Percentiles rank a stretch among this genome's conserved stretches.
Conservation (phyloP, 2,797 vertebrate genomes). For the Xenopus petersii region DNA sequence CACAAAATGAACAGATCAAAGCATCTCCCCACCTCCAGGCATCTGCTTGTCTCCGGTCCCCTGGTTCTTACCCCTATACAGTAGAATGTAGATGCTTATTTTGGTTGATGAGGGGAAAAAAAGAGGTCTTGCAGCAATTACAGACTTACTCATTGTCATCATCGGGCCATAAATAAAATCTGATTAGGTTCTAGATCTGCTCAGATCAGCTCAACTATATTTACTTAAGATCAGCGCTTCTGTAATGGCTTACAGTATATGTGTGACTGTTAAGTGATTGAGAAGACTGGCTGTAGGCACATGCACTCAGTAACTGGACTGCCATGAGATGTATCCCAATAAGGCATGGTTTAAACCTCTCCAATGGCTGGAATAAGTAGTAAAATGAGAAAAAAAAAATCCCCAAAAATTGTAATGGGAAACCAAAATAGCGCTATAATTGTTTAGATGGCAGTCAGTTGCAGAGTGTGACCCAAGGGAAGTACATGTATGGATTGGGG, state of each 20-base stretch:
- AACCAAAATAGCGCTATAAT: no score
- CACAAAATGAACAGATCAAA: background rate
- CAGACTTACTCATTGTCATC: constrained; percentile 14
- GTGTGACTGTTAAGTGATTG: background rate
- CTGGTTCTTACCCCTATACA: constrained; percentile 12
- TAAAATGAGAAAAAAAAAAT: no score
- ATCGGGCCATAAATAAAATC: constrained; percentile 24
- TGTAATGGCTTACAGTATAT: background rate
- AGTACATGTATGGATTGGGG: background rate
- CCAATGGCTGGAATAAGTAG: background rate
- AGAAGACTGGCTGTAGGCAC: background rate
- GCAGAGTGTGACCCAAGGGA: background rate
- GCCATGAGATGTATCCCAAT: background rate
- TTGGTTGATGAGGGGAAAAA: constrained; percentile 20
- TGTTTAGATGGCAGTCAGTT: background rate
- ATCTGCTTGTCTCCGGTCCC: background rate
- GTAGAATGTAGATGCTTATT: background rate
- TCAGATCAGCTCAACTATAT: background rate
- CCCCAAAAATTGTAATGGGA: no score
- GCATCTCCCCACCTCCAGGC: constrained; percentile 6
- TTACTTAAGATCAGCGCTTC: constrained; percentile 2
- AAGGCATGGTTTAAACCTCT: constrained; percentile 6
- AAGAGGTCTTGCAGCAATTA: constrained; percentile 18
- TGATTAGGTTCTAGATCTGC: background rate
- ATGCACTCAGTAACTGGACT: constrained; percentile 7